Evolutionary conservation across 2,113 vertebrate species (phyloP), one percentile per base, ranked within the genome.

Genomic region (Carassius carassius): DNA sequence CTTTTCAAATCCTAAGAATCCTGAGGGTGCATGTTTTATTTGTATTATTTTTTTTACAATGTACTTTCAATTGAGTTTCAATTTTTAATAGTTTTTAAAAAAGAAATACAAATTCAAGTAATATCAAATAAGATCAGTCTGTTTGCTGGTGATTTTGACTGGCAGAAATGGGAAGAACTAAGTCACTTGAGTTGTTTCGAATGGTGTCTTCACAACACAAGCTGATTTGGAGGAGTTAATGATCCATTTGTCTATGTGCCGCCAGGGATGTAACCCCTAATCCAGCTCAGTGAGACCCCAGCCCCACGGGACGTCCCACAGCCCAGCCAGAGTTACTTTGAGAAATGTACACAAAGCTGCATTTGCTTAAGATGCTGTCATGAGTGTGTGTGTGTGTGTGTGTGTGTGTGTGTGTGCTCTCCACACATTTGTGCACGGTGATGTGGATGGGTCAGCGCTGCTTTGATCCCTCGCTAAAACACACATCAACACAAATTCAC

Each of bases 271-370:
- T 90, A 89, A 85, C 88, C 84, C 60, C 88, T 92, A 92, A 93
- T 92, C 91, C 89, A 19, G 60, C 91, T 90, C 89, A 91, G 92
- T 90, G 89, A 89, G 90, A 89, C 69, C 89, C 84, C 77, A 87
- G 84, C 21, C 78, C 65, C 82, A 81, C 7, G 41, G 58, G 78
- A 80, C 62, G 32, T 29, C 63, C 49, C 54, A 29, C 35, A 35
- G 16, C 23, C 44, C 70, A 21, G 21, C 44, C 25, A 35, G 72
- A 58, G 67, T 2, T 11, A 8, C 49, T 92, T 88, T 91, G 90
- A 93, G 91, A 93, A 91, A 93, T 88, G 91, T 91, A 90, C 90
- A 92, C 92, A 94, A 92, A 92, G 84, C 91, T 92, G 91, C 89
- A 89, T 93, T 91, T 91, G 89, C 89, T 84, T 74, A 91, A 88